Percentiles rank a stretch among this genome's conserved stretches.
phyloP scores from a whole-genome alignment of 2,113 vertebrate species.

The Uropsilus gracilis region DNA sequence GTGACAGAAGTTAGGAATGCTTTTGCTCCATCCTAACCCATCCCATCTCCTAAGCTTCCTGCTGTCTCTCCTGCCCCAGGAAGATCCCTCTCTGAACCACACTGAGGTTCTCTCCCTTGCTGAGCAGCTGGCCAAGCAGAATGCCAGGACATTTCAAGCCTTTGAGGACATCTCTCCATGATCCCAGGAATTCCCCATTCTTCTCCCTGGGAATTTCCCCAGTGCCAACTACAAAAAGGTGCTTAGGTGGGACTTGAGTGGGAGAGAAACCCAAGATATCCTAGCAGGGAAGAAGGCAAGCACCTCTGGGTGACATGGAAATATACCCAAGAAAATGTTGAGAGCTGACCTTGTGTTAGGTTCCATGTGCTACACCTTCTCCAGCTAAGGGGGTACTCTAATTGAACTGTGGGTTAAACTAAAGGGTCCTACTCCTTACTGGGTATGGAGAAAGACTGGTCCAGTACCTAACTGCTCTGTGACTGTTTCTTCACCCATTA shows the following conservation, averaged over 20 bases:
- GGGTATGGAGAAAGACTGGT: not conserved
- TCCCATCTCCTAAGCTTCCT: not conserved
- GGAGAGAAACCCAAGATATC: not conserved
- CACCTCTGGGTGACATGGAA: not conserved
- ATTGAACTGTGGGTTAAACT: too few species aligned
- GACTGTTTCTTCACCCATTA: not conserved
- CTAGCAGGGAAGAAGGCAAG: not conserved
- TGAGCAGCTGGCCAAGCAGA: not conserved
- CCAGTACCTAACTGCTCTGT: not conserved
- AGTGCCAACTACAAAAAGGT: not conserved
- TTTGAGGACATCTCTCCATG: not conserved
- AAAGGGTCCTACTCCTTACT: too few species aligned
- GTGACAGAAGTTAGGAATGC: not conserved
- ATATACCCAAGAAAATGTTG: not conserved
- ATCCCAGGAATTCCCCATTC: conserved; percentile 58
- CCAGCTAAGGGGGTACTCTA: fast-evolving
- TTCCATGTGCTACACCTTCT: fast-evolving
- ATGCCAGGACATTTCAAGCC: not conserved
- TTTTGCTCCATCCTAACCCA: fast-evolving
- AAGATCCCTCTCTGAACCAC: too few species aligned
- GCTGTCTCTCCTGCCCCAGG: too few species aligned
- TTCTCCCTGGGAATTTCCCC: conserved; percentile 54
- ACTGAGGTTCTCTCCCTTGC: fast-evolving
- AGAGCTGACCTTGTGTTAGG: fast-evolving
- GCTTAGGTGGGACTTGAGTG: fast-evolving